A percentile compares a stretch with the other conserved stretches of the same genome.
Conservation (phyloP, 2,888 invertebrate species). For the Euplexia lucipara region DNA sequence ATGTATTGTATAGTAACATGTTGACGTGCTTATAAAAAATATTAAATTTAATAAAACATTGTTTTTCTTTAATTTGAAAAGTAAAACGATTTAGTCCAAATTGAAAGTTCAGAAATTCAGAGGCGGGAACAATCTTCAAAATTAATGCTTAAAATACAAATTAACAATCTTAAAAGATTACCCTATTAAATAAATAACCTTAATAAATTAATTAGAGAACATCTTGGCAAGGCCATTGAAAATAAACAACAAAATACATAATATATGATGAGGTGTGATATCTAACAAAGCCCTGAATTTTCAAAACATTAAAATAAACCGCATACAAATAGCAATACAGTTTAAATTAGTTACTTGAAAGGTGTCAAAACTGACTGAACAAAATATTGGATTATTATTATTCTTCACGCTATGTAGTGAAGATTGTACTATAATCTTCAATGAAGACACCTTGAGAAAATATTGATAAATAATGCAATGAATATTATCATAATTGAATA, state of each 20-base stretch:
- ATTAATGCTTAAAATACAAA: not conserved
- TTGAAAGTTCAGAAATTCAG: not conserved
- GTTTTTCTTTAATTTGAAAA: too few species aligned
- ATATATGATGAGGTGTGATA: too few species aligned
- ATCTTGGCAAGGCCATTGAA: not conserved
- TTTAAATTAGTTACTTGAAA: too few species aligned
- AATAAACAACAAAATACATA: too few species aligned
- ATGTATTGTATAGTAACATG: too few species aligned
- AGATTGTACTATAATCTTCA: not conserved
- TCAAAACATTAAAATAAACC: too few species aligned
- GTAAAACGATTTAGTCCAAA: not conserved
- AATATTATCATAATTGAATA: constrained; percentile 27
- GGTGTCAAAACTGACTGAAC: not conserved
- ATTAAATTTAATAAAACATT: too few species aligned
- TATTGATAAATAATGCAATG: constrained; percentile 21
- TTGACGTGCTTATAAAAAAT: too few species aligned
- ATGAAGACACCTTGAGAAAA: constrained; percentile 23
- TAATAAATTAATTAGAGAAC: not conserved
- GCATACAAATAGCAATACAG: too few species aligned
- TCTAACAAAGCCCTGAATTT: too few species aligned
- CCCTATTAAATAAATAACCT: constrained; percentile 24
- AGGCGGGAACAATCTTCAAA: constrained; percentile 1
- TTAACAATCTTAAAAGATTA: constrained; percentile 21
- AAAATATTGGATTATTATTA: not conserved
- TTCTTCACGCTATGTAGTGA: not conserved